Evolutionary conservation across 2,888 invertebrate genomes (phyloP), one percentile per base, ranked within the genome.

Genomic region (Agrilus cyanescens): DNA sequence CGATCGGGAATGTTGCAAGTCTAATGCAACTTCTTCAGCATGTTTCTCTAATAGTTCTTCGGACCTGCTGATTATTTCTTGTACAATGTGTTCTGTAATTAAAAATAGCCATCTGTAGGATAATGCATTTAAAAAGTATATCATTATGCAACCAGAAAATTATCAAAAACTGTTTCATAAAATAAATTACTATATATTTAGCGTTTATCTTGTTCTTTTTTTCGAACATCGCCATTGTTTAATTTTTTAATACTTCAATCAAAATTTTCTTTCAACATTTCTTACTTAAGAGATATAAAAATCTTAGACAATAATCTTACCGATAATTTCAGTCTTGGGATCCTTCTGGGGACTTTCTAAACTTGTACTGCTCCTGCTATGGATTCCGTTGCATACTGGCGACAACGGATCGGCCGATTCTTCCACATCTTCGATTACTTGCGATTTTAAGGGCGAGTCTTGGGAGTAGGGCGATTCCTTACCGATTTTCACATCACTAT

Each of bases 401-500:
- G 63, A 62, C 47, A 57, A 52, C 13, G 53, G 47, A 25, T 25
- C 25, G n/a, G 43, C 40, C n/a, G 39, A 40, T 38, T 50, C 50
- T 7, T 43, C 49, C 7, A 52, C 51, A 38, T 57, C 58, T 42
- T 60, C 61, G 13, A 53, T 51, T 12, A 57, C 53, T 37, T 60
- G 61, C 29, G 59, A 60, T 42, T 64, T 69, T 57, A 59, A 53
- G 13, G 63, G 63, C 1, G 65, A 65, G 50, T 67, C 67, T 58
- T 70, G 70, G 7, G 66, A 65, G 48, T 71, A 73, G 42, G 70
- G 73, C 58, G 75, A 76, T 54, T 74, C 72, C 61, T 80, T 80
- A 53, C 76, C 76, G 50, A 64, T 58, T 53, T 66, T 66, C 35
- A 76, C 74, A 61, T 80, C 76, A 69, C 78, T 79, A 57, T 76